phyloP scores from a whole-genome alignment of 1,140 invertebrate genomes.

The Dinothrombium tinctorium region DNA sequence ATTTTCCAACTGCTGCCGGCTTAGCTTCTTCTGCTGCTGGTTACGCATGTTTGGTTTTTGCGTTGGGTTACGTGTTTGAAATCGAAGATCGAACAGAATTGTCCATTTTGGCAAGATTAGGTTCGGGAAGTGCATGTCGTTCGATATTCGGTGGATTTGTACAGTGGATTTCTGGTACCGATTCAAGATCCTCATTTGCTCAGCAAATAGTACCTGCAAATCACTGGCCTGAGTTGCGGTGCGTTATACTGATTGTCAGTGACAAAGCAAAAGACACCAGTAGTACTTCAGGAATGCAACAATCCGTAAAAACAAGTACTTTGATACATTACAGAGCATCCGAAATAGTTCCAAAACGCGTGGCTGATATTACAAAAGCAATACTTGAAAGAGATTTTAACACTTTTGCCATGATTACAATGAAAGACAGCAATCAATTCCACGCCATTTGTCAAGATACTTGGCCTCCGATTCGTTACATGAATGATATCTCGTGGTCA shows the following conservation, averaged over 20 bases:
- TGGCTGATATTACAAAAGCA: constrained; percentile 42
- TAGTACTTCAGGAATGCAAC: constrained; percentile 78
- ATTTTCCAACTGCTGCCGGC: constrained; percentile 95
- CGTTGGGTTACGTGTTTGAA: constrained; percentile 48
- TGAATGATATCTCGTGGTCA: constrained; percentile 60
- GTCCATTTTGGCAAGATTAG: constrained; percentile 33
- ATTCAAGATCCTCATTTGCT: constrained; percentile 63
- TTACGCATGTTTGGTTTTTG: constrained; percentile 60
- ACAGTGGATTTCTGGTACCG: constrained; percentile 53
- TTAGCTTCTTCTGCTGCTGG: constrained; percentile 93
- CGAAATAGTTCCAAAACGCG: constrained; percentile 40
- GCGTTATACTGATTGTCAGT: constrained; percentile 69
- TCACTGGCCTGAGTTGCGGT: constrained; percentile 76
- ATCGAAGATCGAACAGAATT: constrained; percentile 40
- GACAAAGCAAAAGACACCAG: constrained; percentile 60
- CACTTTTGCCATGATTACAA: constrained; percentile 72
- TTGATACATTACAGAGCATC: constrained; percentile 49
- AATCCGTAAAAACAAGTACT: constrained; percentile 50
- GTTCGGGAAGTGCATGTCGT: constrained; percentile 88
- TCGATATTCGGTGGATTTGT: constrained; percentile 86
- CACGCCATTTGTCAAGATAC: constrained; percentile 86
- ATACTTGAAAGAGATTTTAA: constrained; percentile 57
- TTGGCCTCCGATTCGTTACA: constrained; percentile 73
- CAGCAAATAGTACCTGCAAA: constrained; percentile 33
- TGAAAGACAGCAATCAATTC: constrained; percentile 93